A percentile compares a stretch with the other conserved stretches of the same genome.
Conservation (phyloP, 2,113 vertebrate genomes). For the Corapipo altera region DNA sequence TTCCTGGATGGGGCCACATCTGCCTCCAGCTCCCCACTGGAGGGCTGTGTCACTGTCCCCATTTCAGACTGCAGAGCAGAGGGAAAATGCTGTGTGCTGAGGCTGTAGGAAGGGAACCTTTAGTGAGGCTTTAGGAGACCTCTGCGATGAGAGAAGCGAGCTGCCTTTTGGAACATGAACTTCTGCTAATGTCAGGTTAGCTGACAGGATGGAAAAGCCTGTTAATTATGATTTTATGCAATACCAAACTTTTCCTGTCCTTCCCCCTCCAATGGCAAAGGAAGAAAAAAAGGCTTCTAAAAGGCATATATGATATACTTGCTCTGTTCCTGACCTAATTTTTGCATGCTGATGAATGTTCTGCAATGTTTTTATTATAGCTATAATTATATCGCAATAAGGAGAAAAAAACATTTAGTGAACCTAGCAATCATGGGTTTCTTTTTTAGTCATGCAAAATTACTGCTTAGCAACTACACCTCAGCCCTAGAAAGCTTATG, state of each 20-base stretch:
- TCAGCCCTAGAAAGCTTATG: not conserved
- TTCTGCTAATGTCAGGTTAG: not conserved
- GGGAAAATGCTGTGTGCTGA: not conserved
- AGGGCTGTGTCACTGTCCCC: rapidly evolving
- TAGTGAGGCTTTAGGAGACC: not conserved
- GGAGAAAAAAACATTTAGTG: not conserved
- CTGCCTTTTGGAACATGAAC: not conserved
- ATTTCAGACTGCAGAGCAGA: not conserved
- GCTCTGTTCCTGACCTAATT: not conserved
- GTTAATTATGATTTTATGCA: not conserved
- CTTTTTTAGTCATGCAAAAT: slow-evolving; percentile 25
- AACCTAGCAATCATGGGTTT: slow-evolving; percentile 26
- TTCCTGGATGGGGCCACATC: rapidly evolving
- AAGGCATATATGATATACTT: not conserved
- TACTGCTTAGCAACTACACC: slow-evolving; percentile 27
- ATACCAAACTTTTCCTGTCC: not conserved
- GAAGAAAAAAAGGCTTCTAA: not conserved
- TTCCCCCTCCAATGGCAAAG: not conserved
- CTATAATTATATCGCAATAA: not conserved
- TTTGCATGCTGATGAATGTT: not conserved
- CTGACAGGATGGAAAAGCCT: not conserved
- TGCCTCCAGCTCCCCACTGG: rapidly evolving
- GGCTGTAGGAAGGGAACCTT: rapidly evolving
- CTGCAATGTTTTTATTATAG: slow-evolving; percentile 4
- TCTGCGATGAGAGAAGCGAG: not conserved